Conservation (phyloP, 1,140 invertebrate species). For the Lordiphosa mommai region DNA sequence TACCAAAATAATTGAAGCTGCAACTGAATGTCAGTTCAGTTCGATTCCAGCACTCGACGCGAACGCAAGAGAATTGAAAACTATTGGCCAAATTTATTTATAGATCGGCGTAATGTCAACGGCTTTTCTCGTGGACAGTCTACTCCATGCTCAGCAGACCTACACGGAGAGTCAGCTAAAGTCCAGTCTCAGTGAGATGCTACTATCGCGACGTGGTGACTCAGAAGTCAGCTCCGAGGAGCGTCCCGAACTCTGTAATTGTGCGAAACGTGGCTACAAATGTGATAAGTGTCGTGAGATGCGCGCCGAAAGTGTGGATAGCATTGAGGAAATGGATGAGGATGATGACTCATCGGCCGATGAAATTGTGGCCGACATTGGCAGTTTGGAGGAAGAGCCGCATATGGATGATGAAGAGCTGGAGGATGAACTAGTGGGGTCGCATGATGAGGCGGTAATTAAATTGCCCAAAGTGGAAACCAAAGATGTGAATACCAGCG, state of each 20-base stretch:
- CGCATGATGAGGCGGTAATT: slow-evolving; percentile 45
- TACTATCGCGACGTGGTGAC: slow-evolving; percentile 52
- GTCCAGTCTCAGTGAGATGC: slow-evolving; percentile 65
- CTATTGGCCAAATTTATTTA: background rate
- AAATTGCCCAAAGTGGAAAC: slow-evolving; percentile 71
- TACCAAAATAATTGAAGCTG: slow-evolving; percentile 6
- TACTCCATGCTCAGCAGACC: slow-evolving; percentile 72
- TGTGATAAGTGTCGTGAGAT: slow-evolving; percentile 77
- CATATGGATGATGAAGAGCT: slow-evolving; percentile 57
- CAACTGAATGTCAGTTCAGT: slow-evolving; percentile 40
- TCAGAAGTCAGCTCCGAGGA: slow-evolving; percentile 21
- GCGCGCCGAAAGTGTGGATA: slow-evolving; percentile 62
- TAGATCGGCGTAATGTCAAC: slow-evolving; percentile 61
- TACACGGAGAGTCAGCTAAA: slow-evolving; percentile 65
- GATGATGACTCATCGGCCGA: slow-evolving; percentile 66
- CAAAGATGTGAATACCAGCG: slow-evolving; percentile 33
- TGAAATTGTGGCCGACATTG: slow-evolving; percentile 63
- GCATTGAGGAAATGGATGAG: slow-evolving; percentile 67
- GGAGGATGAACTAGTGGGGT: slow-evolving; percentile 54
- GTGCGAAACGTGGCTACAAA: slow-evolving; percentile 65
- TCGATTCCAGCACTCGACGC: slow-evolving; percentile 70
- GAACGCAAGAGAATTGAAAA: slow-evolving; percentile 34
- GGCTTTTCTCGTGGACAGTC: slow-evolving; percentile 71
- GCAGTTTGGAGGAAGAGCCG: slow-evolving; percentile 47
- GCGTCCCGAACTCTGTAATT: slow-evolving; percentile 39